These are phyloP conservation scores for Nomia melanderi DNA, from an alignment of 1,140 invertebrate genomes.

Conservation along the genomic window DNA sequence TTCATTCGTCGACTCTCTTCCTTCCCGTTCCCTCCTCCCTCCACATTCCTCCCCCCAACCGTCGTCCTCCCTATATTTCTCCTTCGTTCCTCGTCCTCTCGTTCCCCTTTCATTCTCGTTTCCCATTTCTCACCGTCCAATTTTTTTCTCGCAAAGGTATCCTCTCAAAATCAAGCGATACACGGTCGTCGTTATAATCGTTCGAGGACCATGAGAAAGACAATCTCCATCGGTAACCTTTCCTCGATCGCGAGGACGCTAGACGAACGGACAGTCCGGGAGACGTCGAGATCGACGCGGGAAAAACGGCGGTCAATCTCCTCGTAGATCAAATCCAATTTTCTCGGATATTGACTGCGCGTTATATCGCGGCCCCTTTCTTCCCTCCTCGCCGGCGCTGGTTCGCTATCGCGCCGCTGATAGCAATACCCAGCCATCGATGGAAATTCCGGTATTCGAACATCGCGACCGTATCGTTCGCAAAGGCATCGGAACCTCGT, in stretches of 20 bases:
- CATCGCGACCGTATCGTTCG: background rate
- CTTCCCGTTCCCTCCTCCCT: background rate
- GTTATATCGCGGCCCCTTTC: conserved; percentile 33
- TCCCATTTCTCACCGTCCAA: too few species aligned
- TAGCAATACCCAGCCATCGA: background rate
- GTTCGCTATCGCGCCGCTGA: background rate
- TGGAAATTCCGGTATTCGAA: background rate
- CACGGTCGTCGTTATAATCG: background rate
- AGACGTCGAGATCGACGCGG: background rate
- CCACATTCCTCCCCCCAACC: too few species aligned
- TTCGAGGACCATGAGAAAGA: background rate
- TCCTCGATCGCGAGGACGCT: background rate
- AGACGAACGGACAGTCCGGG: too few species aligned
- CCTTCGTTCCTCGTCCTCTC: too few species aligned
- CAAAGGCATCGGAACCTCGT: background rate
- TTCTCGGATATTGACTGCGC: conserved; percentile 64
- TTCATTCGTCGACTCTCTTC: conserved; percentile 73
- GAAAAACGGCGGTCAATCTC: conserved; percentile 51
- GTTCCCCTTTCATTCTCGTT: too few species aligned
- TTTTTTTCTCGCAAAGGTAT: too few species aligned
- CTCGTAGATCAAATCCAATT: conserved; percentile 66
- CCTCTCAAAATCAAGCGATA: too few species aligned
- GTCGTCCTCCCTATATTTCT: too few species aligned
- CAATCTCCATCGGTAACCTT: background rate
- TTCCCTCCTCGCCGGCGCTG: too few species aligned